Evolutionary conservation across 2,888 invertebrate genomes (phyloP), one percentile per base, ranked within the genome.

Genomic region (Agrenia bidenticulata): DNA sequence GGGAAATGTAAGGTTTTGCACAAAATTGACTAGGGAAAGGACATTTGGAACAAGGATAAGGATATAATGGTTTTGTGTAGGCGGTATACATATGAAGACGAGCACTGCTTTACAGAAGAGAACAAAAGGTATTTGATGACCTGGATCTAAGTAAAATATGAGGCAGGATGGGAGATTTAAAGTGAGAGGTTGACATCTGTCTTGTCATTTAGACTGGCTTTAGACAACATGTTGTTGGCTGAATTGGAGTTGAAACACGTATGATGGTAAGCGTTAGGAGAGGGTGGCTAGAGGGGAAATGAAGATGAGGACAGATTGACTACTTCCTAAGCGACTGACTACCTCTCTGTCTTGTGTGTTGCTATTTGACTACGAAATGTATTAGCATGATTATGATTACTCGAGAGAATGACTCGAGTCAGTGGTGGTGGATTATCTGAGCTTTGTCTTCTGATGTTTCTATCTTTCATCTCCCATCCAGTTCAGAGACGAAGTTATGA

Each of bases 341-440:
- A 21, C 15, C 19, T 13, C 51, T 26, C 45, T 15, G 5, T 45
- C 15, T 45, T 45, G n/a, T 45, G 45, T 45, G 24, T 55, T 27
- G 27, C 27, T 32, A 45, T 17, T 13, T 27, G 27, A 55, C 17
- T 27, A 26, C 32, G n/a, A 27, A 55, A 55, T 55, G 32, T 55
- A 55, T 55, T 55, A 55, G 17, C 23, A n/a, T 55, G 55, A 55
- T 55, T 55, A 55, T 55, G 55, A 55, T 55, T 55, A 55, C 55
- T 55, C 13, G 19, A 27, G 27, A 27, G 32, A 55, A 55, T 55
- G 55, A 55, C 55, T 51, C 5, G 51, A 15, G 24, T 51, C 15
- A 5, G 55, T 26, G 55, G 26, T 27, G 27, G 4, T 55, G 55
- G 55, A 55, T 55, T 55, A 55, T 11, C n/a, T 27, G 24, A 55